Evolutionary conservation across 1,140 invertebrate genomes (phyloP).

Genomic region (Neocloeon triangulifer): DNA sequence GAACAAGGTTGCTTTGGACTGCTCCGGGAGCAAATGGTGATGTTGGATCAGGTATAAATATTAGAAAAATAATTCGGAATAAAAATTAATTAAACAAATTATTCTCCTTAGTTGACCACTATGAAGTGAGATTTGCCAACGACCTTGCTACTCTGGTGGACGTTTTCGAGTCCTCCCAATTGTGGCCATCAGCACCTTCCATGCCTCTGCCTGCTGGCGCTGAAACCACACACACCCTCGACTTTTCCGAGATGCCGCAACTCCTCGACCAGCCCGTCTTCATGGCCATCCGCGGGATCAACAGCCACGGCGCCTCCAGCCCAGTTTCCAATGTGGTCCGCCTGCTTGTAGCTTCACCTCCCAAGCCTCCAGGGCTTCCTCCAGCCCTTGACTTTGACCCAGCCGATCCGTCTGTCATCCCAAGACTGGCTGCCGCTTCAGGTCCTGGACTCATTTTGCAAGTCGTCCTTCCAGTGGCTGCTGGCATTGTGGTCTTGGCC

Average conservation of each 20-base stretch:
- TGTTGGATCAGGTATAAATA: slow-evolving; percentile 1
- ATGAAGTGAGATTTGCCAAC: slow-evolving; percentile 22
- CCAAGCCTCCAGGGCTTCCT: slow-evolving; percentile 11
- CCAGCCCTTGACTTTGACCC: too few relatives aligned
- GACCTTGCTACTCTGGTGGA: slow-evolving; percentile 20
- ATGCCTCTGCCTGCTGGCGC: slow-evolving; percentile 18
- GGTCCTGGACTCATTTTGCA: too few relatives aligned
- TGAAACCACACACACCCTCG: slow-evolving; percentile 19
- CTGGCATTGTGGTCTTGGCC: too few relatives aligned
- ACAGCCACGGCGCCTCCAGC: slow-evolving; percentile 17
- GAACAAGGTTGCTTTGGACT: slow-evolving; percentile 24
- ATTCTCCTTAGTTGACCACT: slow-evolving; percentile 16
- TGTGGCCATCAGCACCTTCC: slow-evolving; percentile 16
- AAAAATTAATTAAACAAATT: too few relatives aligned
- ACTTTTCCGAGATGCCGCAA: slow-evolving; percentile 19
- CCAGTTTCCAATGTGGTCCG: slow-evolving; percentile 29
- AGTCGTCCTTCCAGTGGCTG: too few relatives aligned
- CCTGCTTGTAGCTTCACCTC: slow-evolving; percentile 22
- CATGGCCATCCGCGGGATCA: slow-evolving; percentile 25
- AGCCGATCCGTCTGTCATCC: background rate
- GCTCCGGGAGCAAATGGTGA: slow-evolving; percentile 23
- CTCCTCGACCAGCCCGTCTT: slow-evolving; percentile 22
- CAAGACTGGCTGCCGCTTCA: background rate
- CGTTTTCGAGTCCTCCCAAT: slow-evolving; percentile 17
- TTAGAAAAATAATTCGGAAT: too few relatives aligned